A percentile compares a stretch with the other conserved stretches of the same genome.
Evolutionary conservation across 2,888 invertebrate genomes (phyloP).

Genomic region (Nysson spinosus): DNA sequence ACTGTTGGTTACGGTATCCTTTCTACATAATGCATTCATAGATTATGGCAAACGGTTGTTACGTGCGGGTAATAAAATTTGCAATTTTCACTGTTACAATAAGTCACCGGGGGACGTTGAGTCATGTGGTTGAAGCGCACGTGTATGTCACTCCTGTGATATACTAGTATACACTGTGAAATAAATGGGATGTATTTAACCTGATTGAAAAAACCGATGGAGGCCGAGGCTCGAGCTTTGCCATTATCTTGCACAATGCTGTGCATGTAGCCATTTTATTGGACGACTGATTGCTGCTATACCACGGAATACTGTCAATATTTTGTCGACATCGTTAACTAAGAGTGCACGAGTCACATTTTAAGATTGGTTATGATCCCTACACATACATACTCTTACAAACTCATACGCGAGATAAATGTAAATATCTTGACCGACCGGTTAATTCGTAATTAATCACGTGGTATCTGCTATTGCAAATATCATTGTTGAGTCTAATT

Average conservation of each 20-base stretch:
- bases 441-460: too few relatives aligned
- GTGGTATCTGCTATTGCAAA: too few relatives aligned
- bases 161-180: slow-evolving; percentile 14
- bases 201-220: slow-evolving; percentile 4
- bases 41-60: too few relatives aligned
- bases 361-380: slow-evolving; percentile 12
- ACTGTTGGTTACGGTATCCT: too few relatives aligned
- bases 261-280: too few relatives aligned
- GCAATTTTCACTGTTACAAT: slow-evolving; percentile 13
- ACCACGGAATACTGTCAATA: not conserved
- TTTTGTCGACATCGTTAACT: slow-evolving; percentile 6
- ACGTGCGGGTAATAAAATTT: slow-evolving; percentile 5
- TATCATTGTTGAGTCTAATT: too few relatives aligned
- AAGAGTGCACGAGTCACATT: slow-evolving; percentile 3
- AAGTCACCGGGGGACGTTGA: slow-evolving; percentile 29
- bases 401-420: too few relatives aligned
- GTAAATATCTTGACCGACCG: too few relatives aligned
- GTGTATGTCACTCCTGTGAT: slow-evolving; percentile 15
- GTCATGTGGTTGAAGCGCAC: slow-evolving; percentile 21
- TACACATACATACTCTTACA: slow-evolving; percentile 10
- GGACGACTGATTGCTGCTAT: too few relatives aligned
- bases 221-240: too few relatives aligned
- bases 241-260: too few relatives aligned
- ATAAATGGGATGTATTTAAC: slow-evolving; percentile 10
- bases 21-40: too few relatives aligned